A percentile compares a stretch with the other conserved stretches of the same genome.
phyloP scores from a whole-genome alignment of 64 coral and sea anemone species.

The Dendrophyllia cribrosa region DNA sequence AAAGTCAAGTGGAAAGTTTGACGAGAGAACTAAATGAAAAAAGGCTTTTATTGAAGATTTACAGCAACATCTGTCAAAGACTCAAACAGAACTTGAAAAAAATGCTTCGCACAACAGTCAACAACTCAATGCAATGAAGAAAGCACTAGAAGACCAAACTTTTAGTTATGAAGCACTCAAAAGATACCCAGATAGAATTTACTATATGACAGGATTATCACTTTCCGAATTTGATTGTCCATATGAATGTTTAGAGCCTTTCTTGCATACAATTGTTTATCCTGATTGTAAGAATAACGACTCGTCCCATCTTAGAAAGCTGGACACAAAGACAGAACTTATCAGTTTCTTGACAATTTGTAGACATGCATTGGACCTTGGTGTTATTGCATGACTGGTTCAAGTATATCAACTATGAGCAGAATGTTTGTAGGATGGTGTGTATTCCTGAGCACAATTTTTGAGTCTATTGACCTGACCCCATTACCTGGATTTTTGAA shows the following conservation, averaged over 20 bases:
- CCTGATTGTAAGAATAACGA: not conserved
- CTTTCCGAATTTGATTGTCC: slow-evolving; percentile 41
- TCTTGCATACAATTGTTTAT: not conserved
- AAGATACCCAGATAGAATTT: not conserved
- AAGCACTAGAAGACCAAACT: not conserved
- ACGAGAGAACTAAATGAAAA: slow-evolving; percentile 54
- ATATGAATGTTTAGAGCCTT: slow-evolving; percentile 53
- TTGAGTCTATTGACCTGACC: slow-evolving; percentile 16
- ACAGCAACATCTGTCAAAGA: slow-evolving; percentile 23
- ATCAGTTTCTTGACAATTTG: slow-evolving; percentile 32
- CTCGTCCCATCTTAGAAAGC: not conserved
- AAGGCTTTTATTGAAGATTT: slow-evolving; percentile 42
- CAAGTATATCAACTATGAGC: slow-evolving; percentile 9
- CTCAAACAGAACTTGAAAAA: slow-evolving; percentile 40
- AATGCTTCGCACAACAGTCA: not conserved
- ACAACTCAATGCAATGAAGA: slow-evolving; percentile 16
- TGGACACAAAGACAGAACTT: slow-evolving; percentile 43
- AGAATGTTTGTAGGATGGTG: slow-evolving; percentile 46
- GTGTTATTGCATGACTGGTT: slow-evolving; percentile 30
- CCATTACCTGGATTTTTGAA: slow-evolving; percentile 24
- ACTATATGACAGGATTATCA: slow-evolving; percentile 52
- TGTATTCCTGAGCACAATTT: slow-evolving; percentile 27
- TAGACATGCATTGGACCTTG: slow-evolving; percentile 43
- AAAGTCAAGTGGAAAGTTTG: slow-evolving; percentile 53
- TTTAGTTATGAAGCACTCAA: slow-evolving; percentile 29